Evolutionary conservation across 2,888 invertebrate species (phyloP), one percentile per base, ranked within the genome.

Genomic region (Drosophila basisetae): DNA sequence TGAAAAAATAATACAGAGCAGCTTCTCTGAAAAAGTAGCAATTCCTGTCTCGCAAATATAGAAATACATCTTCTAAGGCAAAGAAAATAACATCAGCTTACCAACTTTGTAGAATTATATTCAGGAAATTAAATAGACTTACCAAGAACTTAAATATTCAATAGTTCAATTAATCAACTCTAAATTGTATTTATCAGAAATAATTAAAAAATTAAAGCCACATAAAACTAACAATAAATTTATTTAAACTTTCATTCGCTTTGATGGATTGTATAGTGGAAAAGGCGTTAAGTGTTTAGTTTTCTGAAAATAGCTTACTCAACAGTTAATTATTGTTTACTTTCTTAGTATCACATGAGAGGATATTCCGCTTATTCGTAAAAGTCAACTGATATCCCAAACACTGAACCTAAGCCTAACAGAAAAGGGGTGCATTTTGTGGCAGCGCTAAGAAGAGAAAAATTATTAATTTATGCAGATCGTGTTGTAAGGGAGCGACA

Each of bases 391-490:
- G 18, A 61, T 59, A 50, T 53, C 28, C 65, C 58, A 61, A 39
- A 43, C 47, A 65, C 56, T 37, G 68, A 54, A 33, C 52, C 39
- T 60, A 28, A 65, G 49, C 53, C 43, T 10, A 41, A 10, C 7
- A 13, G 33, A 37, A 60, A 54, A 73, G 67, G 74, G 73, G 43
- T 72, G 72, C 63, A 37, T 28, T 58, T 33, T 60, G 73, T 55
- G 62, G 33, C 60, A 28, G 30, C 22, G 54, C 33, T 28, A n/a
- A 43, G 68, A 65, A 31, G 73, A 87, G 90, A 87, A 87, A 90
- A 83, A 88, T 91, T 86, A 86, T 84, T 84, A 91, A 86, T 91
- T 88, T 91, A 92, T 91, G 90, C 91, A 91, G 85, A 90, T 90
- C 79, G 77, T 73, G 73, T 72, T 82, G 70, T 76, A 89, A 85